These are phyloP conservation scores for Caprella mutica DNA, from an alignment of 2,888 invertebrate species.

Conservation along the genomic window DNA sequence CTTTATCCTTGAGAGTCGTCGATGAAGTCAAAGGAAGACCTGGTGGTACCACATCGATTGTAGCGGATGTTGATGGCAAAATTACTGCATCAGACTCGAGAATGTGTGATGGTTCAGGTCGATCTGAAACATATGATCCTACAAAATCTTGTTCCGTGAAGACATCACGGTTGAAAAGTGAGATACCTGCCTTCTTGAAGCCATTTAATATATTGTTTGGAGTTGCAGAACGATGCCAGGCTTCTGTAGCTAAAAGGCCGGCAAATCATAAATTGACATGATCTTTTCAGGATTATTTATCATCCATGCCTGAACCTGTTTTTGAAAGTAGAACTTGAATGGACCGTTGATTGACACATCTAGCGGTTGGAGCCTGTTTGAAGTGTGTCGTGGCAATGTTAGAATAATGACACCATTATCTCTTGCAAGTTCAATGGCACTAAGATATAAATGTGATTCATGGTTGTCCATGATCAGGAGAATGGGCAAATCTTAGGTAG, in stretches of 20 bases:
- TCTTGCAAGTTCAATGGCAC: conserved; percentile 1
- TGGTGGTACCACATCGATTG: too few species aligned
- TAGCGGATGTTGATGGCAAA: too few species aligned
- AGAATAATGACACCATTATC: conserved; percentile 6
- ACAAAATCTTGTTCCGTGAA: neutral
- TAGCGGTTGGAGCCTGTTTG: conserved; percentile 6
- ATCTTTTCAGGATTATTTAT: neutral
- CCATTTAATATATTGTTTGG: neutral
- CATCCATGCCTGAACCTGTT: conserved; percentile 1
- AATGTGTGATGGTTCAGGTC: neutral
- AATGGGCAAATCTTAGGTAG: neutral
- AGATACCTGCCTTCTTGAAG: neutral
- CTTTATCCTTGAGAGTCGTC: too few species aligned
- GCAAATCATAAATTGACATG: neutral
- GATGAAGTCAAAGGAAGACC: too few species aligned
- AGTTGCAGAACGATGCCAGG: neutral
- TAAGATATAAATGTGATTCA: too few species aligned
- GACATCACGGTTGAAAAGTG: neutral
- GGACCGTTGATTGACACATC: neutral
- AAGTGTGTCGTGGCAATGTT: conserved; percentile 11
- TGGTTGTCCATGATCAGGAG: neutral
- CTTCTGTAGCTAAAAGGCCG: neutral
- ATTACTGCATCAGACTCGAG: too few species aligned
- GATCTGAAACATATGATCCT: neutral
- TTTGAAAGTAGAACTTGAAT: neutral